Conservation (phyloP, 2,113 vertebrate species). For the Clarias macrocephalus region DNA sequence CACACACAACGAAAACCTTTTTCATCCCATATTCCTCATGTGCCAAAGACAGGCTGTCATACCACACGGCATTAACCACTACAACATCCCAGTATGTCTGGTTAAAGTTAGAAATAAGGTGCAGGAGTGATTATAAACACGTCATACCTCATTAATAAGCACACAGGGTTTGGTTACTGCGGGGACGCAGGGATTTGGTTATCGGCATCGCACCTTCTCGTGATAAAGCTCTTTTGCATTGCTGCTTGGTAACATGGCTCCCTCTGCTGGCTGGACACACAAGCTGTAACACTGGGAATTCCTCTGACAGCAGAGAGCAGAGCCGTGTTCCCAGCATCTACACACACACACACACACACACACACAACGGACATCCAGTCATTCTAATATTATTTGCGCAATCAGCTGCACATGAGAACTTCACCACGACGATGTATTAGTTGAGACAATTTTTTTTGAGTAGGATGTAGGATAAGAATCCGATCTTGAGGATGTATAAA, state of each 20-base stretch:
- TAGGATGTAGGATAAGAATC: constrained; percentile 9
- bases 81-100: constrained; percentile 68
- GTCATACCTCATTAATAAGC: constrained; percentile 65
- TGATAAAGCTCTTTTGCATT: background rate
- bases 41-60: constrained; percentile 1
- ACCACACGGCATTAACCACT: constrained; percentile 57
- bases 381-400: background rate
- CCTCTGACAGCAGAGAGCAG: background rate
- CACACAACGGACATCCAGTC: background rate
- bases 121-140: constrained; percentile 71
- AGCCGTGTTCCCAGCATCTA: background rate
- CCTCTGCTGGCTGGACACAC: constrained; percentile 33
- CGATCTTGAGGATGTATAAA: constrained; percentile 47
- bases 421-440: background rate
- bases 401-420: constrained; percentile 20
- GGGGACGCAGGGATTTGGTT: constrained; percentile 71
- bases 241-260: background rate
- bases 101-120: constrained; percentile 74
- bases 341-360: background rate
- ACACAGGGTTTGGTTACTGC: constrained; percentile 75
- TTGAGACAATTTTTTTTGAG: constrained; percentile 23
- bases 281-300: background rate
- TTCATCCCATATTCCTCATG: constrained; percentile 41
- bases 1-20: constrained; percentile 8
- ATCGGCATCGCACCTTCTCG: constrained; percentile 52